These are phyloP conservation scores for Epizoanthus stellaris DNA, from an alignment of 92 coral and sea anemone genomes.

Conservation along the genomic window DNA sequence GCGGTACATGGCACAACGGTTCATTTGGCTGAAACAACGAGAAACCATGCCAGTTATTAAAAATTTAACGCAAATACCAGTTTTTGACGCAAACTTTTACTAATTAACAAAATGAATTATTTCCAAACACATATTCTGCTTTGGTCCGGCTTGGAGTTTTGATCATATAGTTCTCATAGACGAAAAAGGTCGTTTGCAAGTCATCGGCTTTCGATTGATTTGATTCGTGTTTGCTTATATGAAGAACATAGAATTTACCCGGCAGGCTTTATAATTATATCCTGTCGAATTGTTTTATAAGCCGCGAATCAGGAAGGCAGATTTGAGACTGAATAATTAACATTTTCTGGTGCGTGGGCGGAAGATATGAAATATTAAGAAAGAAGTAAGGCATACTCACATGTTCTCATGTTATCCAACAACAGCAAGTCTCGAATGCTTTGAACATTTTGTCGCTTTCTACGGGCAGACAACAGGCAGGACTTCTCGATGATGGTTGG, in stretches of 20 bases:
- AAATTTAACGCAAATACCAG: not conserved
- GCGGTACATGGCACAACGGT: not conserved
- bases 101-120: not conserved
- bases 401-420: slow-evolving; percentile 3
- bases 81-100: not conserved
- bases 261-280: not conserved
- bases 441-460: not conserved
- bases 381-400: not conserved
- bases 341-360: slow-evolving; percentile 21
- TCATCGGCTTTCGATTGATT: no score
- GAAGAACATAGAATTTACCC: not conserved
- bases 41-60: slow-evolving; percentile 1
- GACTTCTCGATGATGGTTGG: not conserved
- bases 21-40: not conserved
- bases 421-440: not conserved
- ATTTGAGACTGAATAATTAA: not conserved
- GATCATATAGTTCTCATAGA: not conserved
- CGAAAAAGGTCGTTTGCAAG: not conserved
- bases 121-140: not conserved
- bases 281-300: not conserved
- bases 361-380: slow-evolving; percentile 4
- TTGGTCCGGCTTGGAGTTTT: not conserved
- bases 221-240: not conserved
- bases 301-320: slow-evolving; percentile 1
- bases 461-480: not conserved